Evolutionary conservation across 2,888 invertebrate genomes (phyloP), one percentile per base, ranked within the genome.

Genomic region (Drosophila planitibia): DNA sequence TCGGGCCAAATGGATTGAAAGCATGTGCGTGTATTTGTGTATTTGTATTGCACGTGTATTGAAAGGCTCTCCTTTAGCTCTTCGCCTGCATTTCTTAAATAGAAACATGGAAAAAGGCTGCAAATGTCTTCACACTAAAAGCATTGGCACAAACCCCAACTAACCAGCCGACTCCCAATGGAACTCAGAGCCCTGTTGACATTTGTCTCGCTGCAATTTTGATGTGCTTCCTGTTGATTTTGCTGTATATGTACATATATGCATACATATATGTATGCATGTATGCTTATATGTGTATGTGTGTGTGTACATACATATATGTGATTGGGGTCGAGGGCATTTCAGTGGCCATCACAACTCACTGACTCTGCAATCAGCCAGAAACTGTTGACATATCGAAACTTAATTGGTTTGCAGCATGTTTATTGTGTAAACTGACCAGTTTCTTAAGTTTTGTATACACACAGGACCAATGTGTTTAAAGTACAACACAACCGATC

Each of bases 101-200:
- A 76, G 81, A 84, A 84, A 74, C 76, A 76, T 84, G 78, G 66
- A 59, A 49, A 73, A 75, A 58, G 55, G 70, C 35, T 55, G 60
- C 66, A 75, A 80, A 76, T 81, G 79, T 79, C 79, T 80, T 80
- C 70, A 70, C 80, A 73, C 85, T 88, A 86, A 86, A 88, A 86
- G 85, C 85, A 77, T 83, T 88, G 65, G 63, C 64, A 52, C 53
- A 66, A 60, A 58, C 55, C 37, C 58, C 33, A 35, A 35, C 35
- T 35, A 66, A 16, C 41, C 58, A 44, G 49, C 33, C 14, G 7
- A 32, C 37, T 52, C 58, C 44, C 54, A 16, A 9, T 28, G 52
- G 28, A 52, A 60, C 55, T 25, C 41, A 19, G 7, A 35, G 19
- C 19, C 25, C 41, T 47, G 4, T 47, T 47, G 47, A 47, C 25